Conservation (phyloP, 2,797 vertebrate species). For the Thripadectes ignobilis region DNA sequence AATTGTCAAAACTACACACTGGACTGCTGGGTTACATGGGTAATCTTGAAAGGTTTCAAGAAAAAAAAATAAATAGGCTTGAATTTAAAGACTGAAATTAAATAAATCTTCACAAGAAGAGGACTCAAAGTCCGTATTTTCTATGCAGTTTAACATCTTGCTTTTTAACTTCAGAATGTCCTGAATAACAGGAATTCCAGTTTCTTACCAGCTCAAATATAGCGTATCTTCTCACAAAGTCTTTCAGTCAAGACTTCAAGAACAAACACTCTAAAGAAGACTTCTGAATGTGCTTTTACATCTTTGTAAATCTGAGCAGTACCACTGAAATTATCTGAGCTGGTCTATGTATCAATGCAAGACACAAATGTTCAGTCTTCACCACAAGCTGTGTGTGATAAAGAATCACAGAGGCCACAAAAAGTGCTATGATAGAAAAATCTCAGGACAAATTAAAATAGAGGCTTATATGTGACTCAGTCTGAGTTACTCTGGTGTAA, state of each 20-base stretch:
- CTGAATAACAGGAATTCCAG: neutral
- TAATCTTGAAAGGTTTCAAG: neutral
- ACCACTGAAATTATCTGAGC: neutral
- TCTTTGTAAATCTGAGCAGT: neutral
- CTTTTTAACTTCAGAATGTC: neutral
- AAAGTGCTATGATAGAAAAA: neutral
- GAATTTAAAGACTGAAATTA: neutral
- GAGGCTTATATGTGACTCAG: neutral
- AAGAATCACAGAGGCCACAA: neutral
- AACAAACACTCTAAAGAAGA: neutral
- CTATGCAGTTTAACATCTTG: neutral
- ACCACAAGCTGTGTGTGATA: neutral
- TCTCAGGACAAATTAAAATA: neutral
- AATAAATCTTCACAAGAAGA: neutral
- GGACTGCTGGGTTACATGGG: neutral
- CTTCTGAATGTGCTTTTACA: neutral
- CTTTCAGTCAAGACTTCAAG: neutral
- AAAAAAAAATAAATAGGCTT: neutral
- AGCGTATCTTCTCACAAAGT: neutral
- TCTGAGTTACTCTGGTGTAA: neutral
- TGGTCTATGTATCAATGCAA: neutral
- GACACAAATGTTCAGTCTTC: neutral
- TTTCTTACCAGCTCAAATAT: neutral
- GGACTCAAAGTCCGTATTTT: neutral
- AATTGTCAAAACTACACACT: neutral